phyloP scores from a whole-genome alignment of 2,113 vertebrate genomes.

The Tympanuchus pallidicinctus region DNA sequence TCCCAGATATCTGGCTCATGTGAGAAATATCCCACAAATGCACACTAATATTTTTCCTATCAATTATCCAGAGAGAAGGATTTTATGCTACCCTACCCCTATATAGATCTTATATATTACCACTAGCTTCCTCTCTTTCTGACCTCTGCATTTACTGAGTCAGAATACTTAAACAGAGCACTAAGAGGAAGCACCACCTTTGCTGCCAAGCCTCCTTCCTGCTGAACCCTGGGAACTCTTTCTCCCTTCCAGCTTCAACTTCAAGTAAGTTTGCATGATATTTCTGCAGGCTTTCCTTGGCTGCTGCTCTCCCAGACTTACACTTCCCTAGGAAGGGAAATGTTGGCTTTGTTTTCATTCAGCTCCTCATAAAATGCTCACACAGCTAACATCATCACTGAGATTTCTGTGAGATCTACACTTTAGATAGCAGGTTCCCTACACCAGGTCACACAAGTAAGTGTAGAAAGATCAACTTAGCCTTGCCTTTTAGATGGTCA shows the following conservation, averaged over 20 bases:
- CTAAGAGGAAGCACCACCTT: neutral
- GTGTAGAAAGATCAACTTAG: too few relatives aligned
- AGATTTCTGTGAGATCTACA: neutral
- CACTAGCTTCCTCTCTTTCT: neutral
- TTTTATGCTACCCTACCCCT: neutral
- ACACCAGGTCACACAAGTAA: too few relatives aligned
- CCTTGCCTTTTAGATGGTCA: too few relatives aligned
- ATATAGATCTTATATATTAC: neutral
- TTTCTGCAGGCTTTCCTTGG: neutral
- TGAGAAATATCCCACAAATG: neutral
- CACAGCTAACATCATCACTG: neutral
- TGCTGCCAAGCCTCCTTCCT: neutral
- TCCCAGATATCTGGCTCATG: neutral
- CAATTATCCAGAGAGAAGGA: neutral
- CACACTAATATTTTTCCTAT: neutral
- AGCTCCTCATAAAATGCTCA: neutral
- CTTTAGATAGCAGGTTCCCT: neutral
- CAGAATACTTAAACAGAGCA: neutral
- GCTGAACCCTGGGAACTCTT: neutral
- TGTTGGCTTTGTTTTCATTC: neutral
- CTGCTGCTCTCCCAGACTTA: neutral
- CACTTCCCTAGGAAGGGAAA: neutral
- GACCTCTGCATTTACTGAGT: neutral
- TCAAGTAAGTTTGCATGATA: neutral
- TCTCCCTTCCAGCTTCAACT: neutral